Conservation (phyloP, 2,797 vertebrate species). For the Clangula hyemalis region DNA sequence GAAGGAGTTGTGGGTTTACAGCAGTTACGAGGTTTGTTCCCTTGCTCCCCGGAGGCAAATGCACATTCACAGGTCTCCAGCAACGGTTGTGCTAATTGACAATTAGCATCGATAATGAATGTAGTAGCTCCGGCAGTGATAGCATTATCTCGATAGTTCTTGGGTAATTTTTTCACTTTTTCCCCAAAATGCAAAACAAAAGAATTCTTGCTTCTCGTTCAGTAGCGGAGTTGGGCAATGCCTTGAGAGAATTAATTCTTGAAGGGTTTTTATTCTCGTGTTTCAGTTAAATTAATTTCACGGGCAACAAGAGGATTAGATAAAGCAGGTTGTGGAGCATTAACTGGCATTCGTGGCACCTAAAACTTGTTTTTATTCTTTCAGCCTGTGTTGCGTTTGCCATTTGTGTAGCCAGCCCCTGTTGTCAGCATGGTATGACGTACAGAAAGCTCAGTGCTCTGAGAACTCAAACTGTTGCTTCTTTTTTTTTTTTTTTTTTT, state of each 20-base stretch:
- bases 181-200: neutral
- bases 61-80: conserved; percentile 1
- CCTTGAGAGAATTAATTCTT: conserved; percentile 13
- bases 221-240: neutral
- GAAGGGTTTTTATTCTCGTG: neutral
- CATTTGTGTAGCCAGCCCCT: neutral
- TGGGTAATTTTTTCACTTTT: neutral
- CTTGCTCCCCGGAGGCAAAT: neutral
- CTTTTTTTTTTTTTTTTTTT: too few species aligned
- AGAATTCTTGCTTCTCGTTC: neutral
- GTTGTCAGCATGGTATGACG: fast-evolving
- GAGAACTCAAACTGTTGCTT: neutral
- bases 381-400: neutral
- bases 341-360: neutral
- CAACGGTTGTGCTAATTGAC: conserved; percentile 50
- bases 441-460: neutral
- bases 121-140: conserved; percentile 19
- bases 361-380: neutral
- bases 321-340: neutral
- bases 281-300: conserved; percentile 10
- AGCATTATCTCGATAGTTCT: conserved; percentile 39
- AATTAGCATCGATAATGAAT: conserved; percentile 59
- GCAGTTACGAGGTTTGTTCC: neutral
- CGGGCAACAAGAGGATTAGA: neutral
- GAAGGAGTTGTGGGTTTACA: neutral